Percentiles rank a stretch among this genome's conserved stretches.
These are phyloP conservation scores for Oryzias curvinotus DNA, from an alignment of 2,113 vertebrate species.

Conservation along the genomic window DNA sequence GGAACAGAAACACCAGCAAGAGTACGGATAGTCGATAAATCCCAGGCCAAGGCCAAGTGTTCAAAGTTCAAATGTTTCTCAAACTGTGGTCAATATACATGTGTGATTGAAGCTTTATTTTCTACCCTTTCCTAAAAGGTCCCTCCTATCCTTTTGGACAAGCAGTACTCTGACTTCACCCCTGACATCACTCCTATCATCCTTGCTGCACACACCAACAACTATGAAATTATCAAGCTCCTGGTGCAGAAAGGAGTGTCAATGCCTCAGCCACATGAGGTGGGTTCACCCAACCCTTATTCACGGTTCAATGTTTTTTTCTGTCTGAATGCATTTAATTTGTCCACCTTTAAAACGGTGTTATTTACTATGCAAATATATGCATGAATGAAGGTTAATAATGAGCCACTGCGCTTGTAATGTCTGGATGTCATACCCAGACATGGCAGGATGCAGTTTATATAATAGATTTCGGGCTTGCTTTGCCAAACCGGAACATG, in stretches of 20 bases:
- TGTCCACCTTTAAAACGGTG: not conserved
- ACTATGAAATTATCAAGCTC: constrained; percentile 98
- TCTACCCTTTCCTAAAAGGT: constrained; percentile 76
- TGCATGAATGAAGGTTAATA: not conserved
- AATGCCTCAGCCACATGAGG: constrained; percentile 92
- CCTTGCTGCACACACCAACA: constrained; percentile 97
- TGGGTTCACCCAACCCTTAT: constrained; percentile 24
- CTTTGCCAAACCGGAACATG: not conserved
- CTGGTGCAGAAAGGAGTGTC: constrained; percentile 97
- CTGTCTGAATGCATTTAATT: not conserved
- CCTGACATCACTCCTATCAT: constrained; percentile 98
- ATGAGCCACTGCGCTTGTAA: not conserved
- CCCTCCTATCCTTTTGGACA: constrained; percentile 94
- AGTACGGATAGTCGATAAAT: too few relatives aligned
- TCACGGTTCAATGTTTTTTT: not conserved
- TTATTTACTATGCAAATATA: not conserved
- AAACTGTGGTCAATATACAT: not conserved
- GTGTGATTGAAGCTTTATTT: constrained; percentile 7
- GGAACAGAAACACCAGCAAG: too few relatives aligned
- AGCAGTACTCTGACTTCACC: constrained; percentile 98
- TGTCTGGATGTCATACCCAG: not conserved
- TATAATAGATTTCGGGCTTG: not conserved
- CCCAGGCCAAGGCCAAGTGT: too few relatives aligned
- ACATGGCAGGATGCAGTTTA: not conserved
- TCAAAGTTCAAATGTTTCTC: not conserved